phyloP scores from a whole-genome alignment of 2,113 vertebrate genomes.

The Mustelus asterias region DNA sequence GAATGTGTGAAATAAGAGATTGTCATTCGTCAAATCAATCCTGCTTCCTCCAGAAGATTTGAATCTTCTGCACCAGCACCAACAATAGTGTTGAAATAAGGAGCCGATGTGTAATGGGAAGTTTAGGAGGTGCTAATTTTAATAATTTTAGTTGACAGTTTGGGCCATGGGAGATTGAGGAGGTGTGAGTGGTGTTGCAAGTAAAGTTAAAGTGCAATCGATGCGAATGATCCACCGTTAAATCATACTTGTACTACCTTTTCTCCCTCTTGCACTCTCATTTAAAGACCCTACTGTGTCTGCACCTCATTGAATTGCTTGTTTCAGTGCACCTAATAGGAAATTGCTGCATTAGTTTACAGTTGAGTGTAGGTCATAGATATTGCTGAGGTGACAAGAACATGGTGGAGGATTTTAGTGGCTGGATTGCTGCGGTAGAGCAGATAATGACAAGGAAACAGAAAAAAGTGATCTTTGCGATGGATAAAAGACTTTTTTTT shows the following conservation, averaged over 20 bases:
- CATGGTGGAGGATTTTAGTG: too few species aligned
- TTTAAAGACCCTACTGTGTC: background rate
- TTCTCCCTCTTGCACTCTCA: background rate
- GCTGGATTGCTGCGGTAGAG: background rate
- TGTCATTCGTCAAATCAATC: too few species aligned
- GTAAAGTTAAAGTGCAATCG: background rate
- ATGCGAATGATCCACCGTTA: background rate
- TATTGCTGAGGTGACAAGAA: too few species aligned
- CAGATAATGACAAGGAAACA: background rate
- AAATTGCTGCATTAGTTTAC: background rate
- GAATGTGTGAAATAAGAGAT: too few species aligned
- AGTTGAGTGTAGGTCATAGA: background rate
- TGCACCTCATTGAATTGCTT: background rate
- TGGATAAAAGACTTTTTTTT: too few species aligned
- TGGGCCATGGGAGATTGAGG: background rate
- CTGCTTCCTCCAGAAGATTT: background rate
- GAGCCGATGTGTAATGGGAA: background rate
- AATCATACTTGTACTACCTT: background rate
- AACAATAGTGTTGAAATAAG: background rate
- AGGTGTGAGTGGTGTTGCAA: background rate
- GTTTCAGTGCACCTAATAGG: background rate
- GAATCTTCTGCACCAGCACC: background rate
- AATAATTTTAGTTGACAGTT: background rate
- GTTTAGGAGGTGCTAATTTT: background rate
- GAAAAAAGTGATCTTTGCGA: too few species aligned